These are phyloP conservation scores for Megaceryle torquata DNA, from an alignment of 2,113 vertebrate genomes.

Conservation along the genomic window DNA sequence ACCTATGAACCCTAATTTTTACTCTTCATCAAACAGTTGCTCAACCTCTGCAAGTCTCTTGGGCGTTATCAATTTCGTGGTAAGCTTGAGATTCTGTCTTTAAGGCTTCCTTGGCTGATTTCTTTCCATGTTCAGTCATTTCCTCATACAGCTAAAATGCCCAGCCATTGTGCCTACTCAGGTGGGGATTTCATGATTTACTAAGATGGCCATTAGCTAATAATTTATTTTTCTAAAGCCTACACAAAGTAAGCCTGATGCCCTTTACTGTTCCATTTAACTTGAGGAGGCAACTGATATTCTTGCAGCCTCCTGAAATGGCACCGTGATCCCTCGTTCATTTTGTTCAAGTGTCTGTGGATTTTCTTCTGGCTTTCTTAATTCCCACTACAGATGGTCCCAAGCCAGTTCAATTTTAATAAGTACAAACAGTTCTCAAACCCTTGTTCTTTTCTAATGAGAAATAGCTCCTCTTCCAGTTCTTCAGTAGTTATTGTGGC, in stretches of 20 bases:
- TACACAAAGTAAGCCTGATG: neutral
- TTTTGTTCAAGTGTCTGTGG: constrained; percentile 23
- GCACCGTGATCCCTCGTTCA: neutral
- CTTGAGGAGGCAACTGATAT: neutral
- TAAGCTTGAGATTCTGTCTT: neutral
- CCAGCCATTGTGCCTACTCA: neutral
- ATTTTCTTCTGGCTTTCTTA: constrained; percentile 20
- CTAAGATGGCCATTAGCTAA: neutral
- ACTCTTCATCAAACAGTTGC: neutral
- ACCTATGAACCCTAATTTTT: neutral
- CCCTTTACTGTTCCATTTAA: neutral
- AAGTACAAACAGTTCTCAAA: constrained; percentile 40
- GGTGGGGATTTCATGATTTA: neutral
- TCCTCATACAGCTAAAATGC: neutral
- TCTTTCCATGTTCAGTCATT: neutral
- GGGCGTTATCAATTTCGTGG: neutral
- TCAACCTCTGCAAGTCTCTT: neutral
- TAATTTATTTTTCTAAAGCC: neutral
- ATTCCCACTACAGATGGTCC: neutral
- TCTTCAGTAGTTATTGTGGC: constrained; percentile 32
- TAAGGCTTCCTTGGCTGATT: neutral
- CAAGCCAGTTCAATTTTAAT: constrained; percentile 24
- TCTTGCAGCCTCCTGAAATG: neutral
- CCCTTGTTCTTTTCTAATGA: constrained; percentile 23
- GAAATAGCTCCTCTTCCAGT: constrained; percentile 41